These are phyloP conservation scores for Apodemia zela DNA, from an alignment of 2,888 invertebrate species.

Conservation along the genomic window DNA sequence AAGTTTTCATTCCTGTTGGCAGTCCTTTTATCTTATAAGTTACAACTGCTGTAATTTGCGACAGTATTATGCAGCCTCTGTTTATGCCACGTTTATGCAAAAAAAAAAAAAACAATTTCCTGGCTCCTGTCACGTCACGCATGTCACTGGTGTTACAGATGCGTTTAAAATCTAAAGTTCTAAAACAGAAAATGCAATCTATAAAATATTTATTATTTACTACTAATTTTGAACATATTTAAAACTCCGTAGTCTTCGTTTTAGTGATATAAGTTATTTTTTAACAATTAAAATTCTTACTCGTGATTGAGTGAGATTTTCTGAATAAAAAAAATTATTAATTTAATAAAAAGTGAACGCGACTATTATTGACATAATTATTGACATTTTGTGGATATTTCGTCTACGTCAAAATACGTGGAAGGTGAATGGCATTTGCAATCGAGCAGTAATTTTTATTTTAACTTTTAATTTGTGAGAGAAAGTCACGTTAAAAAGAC, in stretches of 20 bases:
- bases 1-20: no score
- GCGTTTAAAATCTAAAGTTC: background rate
- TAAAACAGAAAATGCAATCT: background rate
- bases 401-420: conserved; percentile 31
- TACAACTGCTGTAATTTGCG: no score
- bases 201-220: no score
- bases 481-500: conserved; percentile 45
- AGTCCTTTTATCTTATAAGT: no score
- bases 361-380: conserved; percentile 15
- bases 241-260: no score
- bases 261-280: no score
- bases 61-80: no score
- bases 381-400: conserved; percentile 23
- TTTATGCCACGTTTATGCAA: no score
- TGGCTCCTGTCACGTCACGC: background rate
- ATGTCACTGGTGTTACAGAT: background rate
- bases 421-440: conserved; percentile 22
- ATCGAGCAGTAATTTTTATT: conserved; percentile 7
- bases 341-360: conserved; percentile 18
- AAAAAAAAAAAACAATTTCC: background rate
- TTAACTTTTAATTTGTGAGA: conserved; percentile 25
- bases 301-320: no score
- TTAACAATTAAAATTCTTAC: no score
- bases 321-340: no score
- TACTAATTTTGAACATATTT: no score